These are phyloP conservation scores for Acronicta psi DNA, from an alignment of 2,888 invertebrate genomes.

Conservation along the genomic window DNA sequence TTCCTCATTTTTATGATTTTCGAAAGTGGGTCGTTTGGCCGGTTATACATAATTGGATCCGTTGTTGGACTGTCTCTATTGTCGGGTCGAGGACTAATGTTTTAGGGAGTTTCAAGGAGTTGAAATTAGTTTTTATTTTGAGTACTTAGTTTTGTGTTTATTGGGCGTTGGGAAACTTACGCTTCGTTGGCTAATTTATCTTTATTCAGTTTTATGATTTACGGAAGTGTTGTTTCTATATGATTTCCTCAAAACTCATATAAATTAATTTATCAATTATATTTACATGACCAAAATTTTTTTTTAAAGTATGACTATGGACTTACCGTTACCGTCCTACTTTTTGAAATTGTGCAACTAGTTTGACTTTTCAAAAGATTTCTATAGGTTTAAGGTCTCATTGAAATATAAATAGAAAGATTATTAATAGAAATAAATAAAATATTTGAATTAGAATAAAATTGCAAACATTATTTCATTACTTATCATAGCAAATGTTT, in stretches of 20 bases:
- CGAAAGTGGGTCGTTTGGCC: constrained; percentile 47
- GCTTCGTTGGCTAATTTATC: neutral
- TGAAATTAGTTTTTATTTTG: constrained; percentile 6
- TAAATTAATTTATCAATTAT: no score
- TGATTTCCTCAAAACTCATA: neutral
- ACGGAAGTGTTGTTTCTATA: neutral
- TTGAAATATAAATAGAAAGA: no score
- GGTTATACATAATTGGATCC: constrained; percentile 50
- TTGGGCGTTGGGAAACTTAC: neutral
- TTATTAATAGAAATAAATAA: no score
- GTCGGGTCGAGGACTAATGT: constrained; percentile 4
- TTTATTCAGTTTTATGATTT: neutral
- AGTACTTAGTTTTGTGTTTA: constrained; percentile 9
- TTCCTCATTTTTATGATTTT: constrained; percentile 53
- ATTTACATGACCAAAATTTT: no score
- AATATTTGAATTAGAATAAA: no score
- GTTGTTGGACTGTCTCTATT: constrained; percentile 41
- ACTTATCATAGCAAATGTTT: no score
- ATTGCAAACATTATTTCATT: no score
- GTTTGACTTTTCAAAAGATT: no score
- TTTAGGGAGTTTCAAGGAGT: constrained; percentile 6
- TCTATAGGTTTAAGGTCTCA: no score
- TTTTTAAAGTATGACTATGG: no score
- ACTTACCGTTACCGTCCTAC: no score
- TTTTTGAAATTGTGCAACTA: no score